A percentile compares a stretch with the other conserved stretches of the same genome.
Evolutionary conservation across 2,113 vertebrate genomes (phyloP).

Genomic region (Lepus timidus): DNA sequence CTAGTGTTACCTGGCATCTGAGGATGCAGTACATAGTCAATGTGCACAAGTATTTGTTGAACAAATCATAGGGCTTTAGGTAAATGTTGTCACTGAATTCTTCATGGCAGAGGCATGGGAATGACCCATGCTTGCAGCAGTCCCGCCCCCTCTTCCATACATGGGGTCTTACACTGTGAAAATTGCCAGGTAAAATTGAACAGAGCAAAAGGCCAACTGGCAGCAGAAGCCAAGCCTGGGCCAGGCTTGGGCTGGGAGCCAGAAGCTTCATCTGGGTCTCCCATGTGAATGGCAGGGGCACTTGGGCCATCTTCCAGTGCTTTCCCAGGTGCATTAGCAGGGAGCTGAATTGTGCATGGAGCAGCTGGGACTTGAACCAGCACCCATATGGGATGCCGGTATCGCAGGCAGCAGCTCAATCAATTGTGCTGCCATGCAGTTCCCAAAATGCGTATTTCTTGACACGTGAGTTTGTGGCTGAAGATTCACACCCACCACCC

Average conservation of each 20-base stretch:
- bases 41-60: not conserved
- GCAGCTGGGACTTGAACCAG: too few species aligned
- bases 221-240: too few species aligned
- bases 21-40: not conserved
- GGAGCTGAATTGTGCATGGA: too few species aligned
- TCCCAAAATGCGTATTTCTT: constrained; percentile 10
- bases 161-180: not conserved
- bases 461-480: not conserved
- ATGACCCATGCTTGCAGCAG: not conserved
- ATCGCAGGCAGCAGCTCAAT: too few species aligned
- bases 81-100: not conserved
- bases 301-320: too few species aligned
- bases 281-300: too few species aligned
- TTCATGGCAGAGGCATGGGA: not conserved
- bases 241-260: too few species aligned
- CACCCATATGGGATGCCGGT: too few species aligned
- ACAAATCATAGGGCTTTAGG: not conserved
- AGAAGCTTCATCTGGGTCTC: too few species aligned
- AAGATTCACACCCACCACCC: constrained; percentile 48
- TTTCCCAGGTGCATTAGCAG: too few species aligned
- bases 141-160: not conserved
- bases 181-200: not conserved
- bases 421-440: too few species aligned
- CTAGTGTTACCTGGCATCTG: not conserved
- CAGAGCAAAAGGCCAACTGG: too few species aligned